Percentiles rank a stretch among this genome's conserved stretches.
These are phyloP conservation scores for Pithecia hirsuta DNA, from an alignment of 2,797 vertebrate genomes.

Conservation along the genomic window DNA sequence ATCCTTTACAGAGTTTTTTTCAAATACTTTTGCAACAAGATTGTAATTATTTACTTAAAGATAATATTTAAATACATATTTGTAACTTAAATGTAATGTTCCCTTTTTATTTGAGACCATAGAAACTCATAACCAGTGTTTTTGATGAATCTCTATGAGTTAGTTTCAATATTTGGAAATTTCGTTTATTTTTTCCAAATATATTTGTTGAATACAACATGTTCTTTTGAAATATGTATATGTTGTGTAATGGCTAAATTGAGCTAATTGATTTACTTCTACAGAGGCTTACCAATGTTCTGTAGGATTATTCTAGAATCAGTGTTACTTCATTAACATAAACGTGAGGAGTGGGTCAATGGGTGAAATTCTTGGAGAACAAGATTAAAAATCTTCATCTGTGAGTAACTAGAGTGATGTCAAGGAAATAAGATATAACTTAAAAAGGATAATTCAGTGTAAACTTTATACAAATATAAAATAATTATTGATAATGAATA, in stretches of 20 bases:
- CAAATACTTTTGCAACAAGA: background rate
- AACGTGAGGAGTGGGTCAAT: background rate
- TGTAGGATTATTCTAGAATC: background rate
- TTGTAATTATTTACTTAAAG: conserved; percentile 46
- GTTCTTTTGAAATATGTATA: background rate
- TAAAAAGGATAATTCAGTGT: background rate
- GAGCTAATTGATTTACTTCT: background rate
- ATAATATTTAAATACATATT: conserved; percentile 3
- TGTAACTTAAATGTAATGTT: background rate
- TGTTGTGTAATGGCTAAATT: background rate
- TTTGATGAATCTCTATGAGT: background rate
- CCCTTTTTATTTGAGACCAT: conserved; percentile 16
- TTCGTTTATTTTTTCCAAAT: background rate
- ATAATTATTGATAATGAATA: background rate
- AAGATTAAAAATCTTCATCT: background rate
- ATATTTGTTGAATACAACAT: background rate
- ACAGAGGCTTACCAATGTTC: background rate
- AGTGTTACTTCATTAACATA: background rate
- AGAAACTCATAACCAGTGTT: conserved; percentile 4
- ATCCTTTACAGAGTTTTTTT: background rate
- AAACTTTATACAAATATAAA: conserved; percentile 7
- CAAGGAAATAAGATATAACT: background rate
- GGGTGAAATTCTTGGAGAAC: background rate
- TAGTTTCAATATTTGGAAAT: conserved; percentile 43
- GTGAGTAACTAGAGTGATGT: background rate